Evolutionary conservation across 2,797 vertebrate genomes (phyloP).

Genomic region (Thalassophryne amazonica): DNA sequence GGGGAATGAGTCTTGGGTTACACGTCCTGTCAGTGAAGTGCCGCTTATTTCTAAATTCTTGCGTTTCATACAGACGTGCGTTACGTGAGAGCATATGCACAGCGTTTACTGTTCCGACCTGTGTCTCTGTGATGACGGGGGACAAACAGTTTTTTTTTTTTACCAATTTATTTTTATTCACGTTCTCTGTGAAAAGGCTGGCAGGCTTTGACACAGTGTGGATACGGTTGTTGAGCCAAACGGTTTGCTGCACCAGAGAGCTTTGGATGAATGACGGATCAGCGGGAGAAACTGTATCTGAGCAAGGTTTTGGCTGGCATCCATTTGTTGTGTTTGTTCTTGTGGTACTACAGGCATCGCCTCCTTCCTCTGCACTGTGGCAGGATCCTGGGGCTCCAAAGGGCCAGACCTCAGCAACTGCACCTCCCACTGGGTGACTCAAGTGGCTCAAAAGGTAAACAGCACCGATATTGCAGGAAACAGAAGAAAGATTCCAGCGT

Average conservation of each 20-base stretch:
- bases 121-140: no score
- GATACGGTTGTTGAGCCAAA: slow-evolving; percentile 31
- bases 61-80: slow-evolving; percentile 14
- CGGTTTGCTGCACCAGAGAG: slow-evolving; percentile 28
- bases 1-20: slow-evolving; percentile 6
- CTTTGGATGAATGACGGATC: slow-evolving; percentile 47
- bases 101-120: slow-evolving; percentile 12
- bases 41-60: slow-evolving; percentile 26
- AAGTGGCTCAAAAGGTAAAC: slow-evolving; percentile 96
- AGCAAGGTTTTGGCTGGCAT: slow-evolving; percentile 35
- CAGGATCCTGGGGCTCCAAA: slow-evolving; percentile 89
- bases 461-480: slow-evolving; percentile 19
- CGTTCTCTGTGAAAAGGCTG: slow-evolving; percentile 8
- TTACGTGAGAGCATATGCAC: background rate
- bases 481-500: no score
- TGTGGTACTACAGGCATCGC: slow-evolving; percentile 85
- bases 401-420: slow-evolving; percentile 98
- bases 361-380: slow-evolving; percentile 88
- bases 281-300: slow-evolving; percentile 36
- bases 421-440: slow-evolving; percentile 97
- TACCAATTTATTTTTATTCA: slow-evolving; percentile 3
- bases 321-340: slow-evolving; percentile 51
- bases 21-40: slow-evolving; percentile 11
- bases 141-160: no score
- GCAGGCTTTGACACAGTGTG: slow-evolving; percentile 41